A percentile compares a stretch with the other conserved stretches of the same genome.
phyloP scores from a whole-genome alignment of 1,140 invertebrate species.

The Aphaenogaster rudis region DNA sequence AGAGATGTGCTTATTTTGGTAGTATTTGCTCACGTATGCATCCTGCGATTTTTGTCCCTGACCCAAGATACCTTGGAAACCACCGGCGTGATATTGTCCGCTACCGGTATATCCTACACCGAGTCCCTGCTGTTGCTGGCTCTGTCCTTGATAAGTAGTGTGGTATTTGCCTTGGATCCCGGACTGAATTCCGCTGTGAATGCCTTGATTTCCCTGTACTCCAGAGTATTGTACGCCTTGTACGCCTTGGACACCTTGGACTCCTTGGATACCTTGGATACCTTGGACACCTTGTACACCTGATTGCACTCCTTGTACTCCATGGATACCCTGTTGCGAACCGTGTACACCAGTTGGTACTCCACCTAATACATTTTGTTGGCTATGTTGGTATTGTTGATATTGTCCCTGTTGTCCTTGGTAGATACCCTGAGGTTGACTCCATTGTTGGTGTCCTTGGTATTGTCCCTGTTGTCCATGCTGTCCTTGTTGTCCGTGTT shows the following conservation, averaged over 20 bases:
- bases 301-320: conserved; percentile 27
- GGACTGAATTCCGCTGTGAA: conserved; percentile 40
- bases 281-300: conserved; percentile 32
- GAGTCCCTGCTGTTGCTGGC: conserved; percentile 48
- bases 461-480: conserved; percentile 39
- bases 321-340: conserved; percentile 12
- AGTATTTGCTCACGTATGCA: conserved; percentile 75
- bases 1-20: conserved; percentile 77
- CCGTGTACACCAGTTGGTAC: conserved; percentile 23
- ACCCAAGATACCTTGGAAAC: conserved; percentile 69
- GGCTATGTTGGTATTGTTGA: neutral
- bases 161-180: conserved; percentile 62
- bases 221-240: conserved; percentile 26
- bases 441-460: conserved; percentile 49
- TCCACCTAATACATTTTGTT: conserved; percentile 20
- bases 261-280: conserved; percentile 9
- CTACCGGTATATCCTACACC: conserved; percentile 66
- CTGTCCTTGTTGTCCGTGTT: conserved; percentile 1
- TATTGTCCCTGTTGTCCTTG: conserved; percentile 28
- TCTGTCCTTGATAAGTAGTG: conserved; percentile 46
- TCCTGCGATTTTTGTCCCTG: conserved; percentile 72
- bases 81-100: conserved; percentile 77
- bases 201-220: conserved; percentile 21
- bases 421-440: neutral
- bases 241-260: conserved; percentile 45